Percentiles rank a stretch among this genome's conserved stretches.
These are phyloP conservation scores for Orchesella cincta DNA, from an alignment of 1,140 invertebrate genomes.

Conservation along the genomic window DNA sequence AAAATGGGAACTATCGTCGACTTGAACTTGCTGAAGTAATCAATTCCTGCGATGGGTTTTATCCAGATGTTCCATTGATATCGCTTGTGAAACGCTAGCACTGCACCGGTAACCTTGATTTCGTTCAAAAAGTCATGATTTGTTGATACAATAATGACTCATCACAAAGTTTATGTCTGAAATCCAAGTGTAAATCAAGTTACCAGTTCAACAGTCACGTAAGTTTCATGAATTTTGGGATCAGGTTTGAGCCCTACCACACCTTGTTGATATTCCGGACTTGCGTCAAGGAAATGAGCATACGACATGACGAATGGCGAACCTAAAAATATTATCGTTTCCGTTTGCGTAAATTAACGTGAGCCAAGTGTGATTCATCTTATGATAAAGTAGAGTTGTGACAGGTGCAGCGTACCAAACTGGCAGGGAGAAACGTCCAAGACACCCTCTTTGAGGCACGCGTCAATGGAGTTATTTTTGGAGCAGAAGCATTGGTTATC, in stretches of 20 bases:
- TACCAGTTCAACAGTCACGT: constrained; percentile 30
- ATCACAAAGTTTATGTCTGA: too few relatives aligned
- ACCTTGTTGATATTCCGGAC: constrained; percentile 28
- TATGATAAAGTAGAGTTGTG: too few relatives aligned
- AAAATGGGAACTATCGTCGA: constrained; percentile 37
- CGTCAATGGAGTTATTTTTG: background rate
- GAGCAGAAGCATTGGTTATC: constrained; percentile 30
- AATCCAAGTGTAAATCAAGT: background rate
- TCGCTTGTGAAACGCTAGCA: constrained; percentile 24
- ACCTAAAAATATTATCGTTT: background rate
- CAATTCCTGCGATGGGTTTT: constrained; percentile 24
- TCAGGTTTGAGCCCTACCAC: constrained; percentile 33
- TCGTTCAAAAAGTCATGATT: background rate
- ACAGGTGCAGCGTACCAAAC: constrained; percentile 22
- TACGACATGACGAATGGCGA: constrained; percentile 39
- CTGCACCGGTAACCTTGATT: constrained; percentile 30
- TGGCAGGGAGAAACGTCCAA: constrained; percentile 27
- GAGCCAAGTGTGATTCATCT: too few relatives aligned
- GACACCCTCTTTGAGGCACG: constrained; percentile 33
- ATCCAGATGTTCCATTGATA: constrained; percentile 42
- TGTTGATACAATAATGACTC: too few relatives aligned
- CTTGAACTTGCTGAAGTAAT: constrained; percentile 32
- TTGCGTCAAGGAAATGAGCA: constrained; percentile 38
- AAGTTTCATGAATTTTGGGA: constrained; percentile 10
- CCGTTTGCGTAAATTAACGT: background rate